Conservation (phyloP, 2,797 vertebrate genomes). For the Lepidocolaptes lacrymiger region DNA sequence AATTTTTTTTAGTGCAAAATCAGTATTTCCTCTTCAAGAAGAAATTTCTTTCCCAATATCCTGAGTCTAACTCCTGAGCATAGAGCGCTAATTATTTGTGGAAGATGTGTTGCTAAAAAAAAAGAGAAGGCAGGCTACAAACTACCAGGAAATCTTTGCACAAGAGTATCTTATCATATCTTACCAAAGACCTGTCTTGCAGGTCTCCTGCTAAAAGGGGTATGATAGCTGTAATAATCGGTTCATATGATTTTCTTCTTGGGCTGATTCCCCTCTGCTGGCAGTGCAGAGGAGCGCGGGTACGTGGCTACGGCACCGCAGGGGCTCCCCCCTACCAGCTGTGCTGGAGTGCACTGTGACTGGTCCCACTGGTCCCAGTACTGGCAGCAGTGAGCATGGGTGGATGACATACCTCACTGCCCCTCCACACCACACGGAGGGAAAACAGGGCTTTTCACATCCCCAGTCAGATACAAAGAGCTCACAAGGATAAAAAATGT, state of each 20-base stretch:
- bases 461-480: background rate
- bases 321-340: background rate
- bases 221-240: accelerated
- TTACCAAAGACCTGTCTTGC: background rate
- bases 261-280: background rate
- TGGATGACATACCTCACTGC: accelerated
- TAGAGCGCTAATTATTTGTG: background rate
- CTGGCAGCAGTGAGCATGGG: accelerated
- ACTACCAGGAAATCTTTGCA: background rate
- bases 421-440: accelerated
- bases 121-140: background rate
- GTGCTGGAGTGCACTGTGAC: accelerated
- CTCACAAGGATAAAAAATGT: accelerated
- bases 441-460: background rate
- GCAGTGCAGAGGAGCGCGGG: background rate
- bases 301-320: accelerated
- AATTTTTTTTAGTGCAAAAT: background rate
- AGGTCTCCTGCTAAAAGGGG: background rate
- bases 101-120: background rate
- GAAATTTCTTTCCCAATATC: background rate
- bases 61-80: background rate
- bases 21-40: background rate
- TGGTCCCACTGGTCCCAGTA: accelerated
- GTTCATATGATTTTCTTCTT: background rate
- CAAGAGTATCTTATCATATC: accelerated